Evolutionary conservation across 2,888 invertebrate genomes (phyloP).

Genomic region (Colostygia pectinataria): DNA sequence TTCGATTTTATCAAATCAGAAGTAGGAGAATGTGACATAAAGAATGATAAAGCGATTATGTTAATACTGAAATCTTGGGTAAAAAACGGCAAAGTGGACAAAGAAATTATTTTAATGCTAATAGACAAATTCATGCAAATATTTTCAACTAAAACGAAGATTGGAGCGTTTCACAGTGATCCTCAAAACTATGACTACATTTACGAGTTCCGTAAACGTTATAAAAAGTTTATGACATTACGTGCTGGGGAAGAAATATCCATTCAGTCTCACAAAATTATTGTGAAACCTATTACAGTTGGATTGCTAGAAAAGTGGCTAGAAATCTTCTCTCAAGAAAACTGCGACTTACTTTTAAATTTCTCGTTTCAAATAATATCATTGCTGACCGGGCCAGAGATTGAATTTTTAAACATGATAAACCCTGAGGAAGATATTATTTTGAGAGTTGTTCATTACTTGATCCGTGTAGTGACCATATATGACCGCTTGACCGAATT

Average conservation of each 20-base stretch:
- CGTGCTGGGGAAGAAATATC: conserved; percentile 7
- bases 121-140: conserved; percentile 1
- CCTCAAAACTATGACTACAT: conserved; percentile 17
- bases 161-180: conserved; percentile 19
- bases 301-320: conserved; percentile 9
- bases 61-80: conserved; percentile 17
- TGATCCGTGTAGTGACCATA: not conserved
- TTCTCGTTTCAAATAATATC: conserved; percentile 11
- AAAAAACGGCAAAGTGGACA: conserved; percentile 26
- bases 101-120: conserved; percentile 22
- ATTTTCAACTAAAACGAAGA: not conserved
- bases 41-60: conserved; percentile 17
- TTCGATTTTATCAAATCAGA: conserved; percentile 21
- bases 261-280: conserved; percentile 4
- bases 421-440: conserved; percentile 20
- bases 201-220: conserved; percentile 21
- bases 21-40: conserved; percentile 15
- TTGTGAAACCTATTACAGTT: conserved; percentile 12
- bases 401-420: conserved; percentile 4
- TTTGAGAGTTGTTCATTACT: conserved; percentile 5
- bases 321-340: conserved; percentile 5
- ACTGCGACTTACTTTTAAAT: conserved; percentile 5
- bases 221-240: conserved; percentile 10
- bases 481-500: not conserved
- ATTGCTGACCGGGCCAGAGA: conserved; percentile 1